Conservation (phyloP, 1,140 invertebrate genomes). For the Sycobia sp. region DNA sequence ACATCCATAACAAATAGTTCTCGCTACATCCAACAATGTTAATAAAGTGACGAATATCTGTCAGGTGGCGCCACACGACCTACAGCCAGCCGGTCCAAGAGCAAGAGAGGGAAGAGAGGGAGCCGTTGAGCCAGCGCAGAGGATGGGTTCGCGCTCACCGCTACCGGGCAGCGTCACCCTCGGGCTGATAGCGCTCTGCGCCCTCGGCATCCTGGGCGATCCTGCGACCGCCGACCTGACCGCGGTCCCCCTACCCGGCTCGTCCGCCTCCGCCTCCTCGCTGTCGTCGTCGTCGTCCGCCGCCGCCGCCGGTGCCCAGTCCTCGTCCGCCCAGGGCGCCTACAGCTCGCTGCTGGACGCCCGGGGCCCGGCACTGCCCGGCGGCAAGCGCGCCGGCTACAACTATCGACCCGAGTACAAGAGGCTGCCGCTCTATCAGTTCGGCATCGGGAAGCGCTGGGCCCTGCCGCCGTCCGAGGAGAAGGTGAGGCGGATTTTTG, state of each 20-base stretch:
- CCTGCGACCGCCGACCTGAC: too few relatives aligned
- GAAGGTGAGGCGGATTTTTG: conserved; percentile 36
- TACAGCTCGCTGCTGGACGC: neutral
- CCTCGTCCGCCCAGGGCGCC: neutral
- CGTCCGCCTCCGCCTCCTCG: conserved; percentile 19
- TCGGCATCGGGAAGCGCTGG: conserved; percentile 69
- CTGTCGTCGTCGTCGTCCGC: neutral
- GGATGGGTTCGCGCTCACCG: too few relatives aligned
- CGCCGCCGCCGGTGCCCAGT: neutral
- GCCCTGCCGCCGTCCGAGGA: conserved; percentile 35
- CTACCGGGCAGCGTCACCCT: too few relatives aligned
- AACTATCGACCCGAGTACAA: conserved; percentile 71
- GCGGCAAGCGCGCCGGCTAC: conserved; percentile 66
- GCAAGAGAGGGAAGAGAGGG: too few relatives aligned
- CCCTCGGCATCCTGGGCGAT: conserved; percentile 41
- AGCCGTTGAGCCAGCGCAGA: too few relatives aligned
- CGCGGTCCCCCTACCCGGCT: too few relatives aligned
- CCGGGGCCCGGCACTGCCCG: conserved; percentile 19
- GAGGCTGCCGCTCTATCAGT: conserved; percentile 69
- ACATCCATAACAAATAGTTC: too few relatives aligned
- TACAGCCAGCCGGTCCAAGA: too few relatives aligned
- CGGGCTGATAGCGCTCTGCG: conserved; percentile 38
- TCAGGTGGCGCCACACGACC: too few relatives aligned
- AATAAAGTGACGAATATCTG: too few relatives aligned
- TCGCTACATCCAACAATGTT: too few relatives aligned